Conservation (phyloP, 2,888 invertebrate genomes). For the Hypolimnas misippus region DNA sequence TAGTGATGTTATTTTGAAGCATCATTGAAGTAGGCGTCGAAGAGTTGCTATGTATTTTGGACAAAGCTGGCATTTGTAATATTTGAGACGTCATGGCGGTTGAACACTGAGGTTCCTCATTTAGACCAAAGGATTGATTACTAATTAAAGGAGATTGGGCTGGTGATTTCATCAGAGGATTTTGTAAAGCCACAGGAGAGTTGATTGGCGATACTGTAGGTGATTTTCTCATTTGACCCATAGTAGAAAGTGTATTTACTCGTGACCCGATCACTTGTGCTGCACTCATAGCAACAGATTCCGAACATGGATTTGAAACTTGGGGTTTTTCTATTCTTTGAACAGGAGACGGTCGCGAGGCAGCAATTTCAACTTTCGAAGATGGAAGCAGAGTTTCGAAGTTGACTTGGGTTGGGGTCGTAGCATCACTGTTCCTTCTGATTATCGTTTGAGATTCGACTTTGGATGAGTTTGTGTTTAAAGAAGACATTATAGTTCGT, state of each 20-base stretch:
- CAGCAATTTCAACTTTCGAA: conserved; percentile 76
- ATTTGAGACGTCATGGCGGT: conserved; percentile 69
- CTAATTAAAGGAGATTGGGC: conserved; percentile 70
- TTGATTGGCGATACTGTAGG: conserved; percentile 76
- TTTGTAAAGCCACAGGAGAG: conserved; percentile 69
- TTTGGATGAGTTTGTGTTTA: conserved; percentile 81
- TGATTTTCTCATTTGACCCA: conserved; percentile 73
- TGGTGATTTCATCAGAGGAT: conserved; percentile 72
- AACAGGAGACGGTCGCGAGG: conserved; percentile 68
- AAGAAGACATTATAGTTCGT: conserved; percentile 86
- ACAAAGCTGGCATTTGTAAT: conserved; percentile 80
- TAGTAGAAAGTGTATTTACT: conserved; percentile 68
- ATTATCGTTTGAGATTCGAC: conserved; percentile 74
- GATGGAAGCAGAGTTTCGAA: conserved; percentile 80
- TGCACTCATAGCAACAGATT: conserved; percentile 67
- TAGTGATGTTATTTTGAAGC: conserved; percentile 69
- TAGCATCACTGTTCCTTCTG: conserved; percentile 72
- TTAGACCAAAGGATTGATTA: conserved; percentile 59
- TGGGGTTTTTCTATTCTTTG: conserved; percentile 68
- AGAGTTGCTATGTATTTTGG: conserved; percentile 71
- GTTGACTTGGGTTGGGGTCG: conserved; percentile 78
- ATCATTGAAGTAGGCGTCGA: conserved; percentile 63
- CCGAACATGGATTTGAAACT: conserved; percentile 55
- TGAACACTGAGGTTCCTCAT: conserved; percentile 59
- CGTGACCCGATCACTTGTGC: conserved; percentile 71